phyloP scores from a whole-genome alignment of 2,888 invertebrate genomes.

The Hydrotaea diabolus region DNA sequence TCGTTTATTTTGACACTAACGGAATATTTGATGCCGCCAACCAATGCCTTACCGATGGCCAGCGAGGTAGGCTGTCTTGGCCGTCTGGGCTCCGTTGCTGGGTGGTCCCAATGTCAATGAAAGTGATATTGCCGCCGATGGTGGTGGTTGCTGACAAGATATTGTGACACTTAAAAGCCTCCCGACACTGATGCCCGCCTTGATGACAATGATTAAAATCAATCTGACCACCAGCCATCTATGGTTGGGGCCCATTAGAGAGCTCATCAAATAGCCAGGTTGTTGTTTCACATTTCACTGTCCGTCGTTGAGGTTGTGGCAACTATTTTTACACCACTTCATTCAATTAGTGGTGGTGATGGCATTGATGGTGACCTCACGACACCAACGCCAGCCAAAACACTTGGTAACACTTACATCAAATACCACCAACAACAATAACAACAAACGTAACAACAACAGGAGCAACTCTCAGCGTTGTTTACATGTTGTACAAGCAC shows the following conservation, averaged over 20 bases:
- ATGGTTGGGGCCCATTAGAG: not conserved
- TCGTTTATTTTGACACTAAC: constrained; percentile 55
- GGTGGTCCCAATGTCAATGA: constrained; percentile 26
- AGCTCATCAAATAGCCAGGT: not conserved
- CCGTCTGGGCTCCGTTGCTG: not conserved
- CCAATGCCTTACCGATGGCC: constrained; percentile 13
- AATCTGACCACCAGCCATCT: not conserved
- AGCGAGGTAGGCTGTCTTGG: not conserved
- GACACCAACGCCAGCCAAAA: constrained; percentile 17
- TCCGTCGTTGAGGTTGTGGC: constrained; percentile 37
- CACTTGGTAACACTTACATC: constrained; percentile 36
- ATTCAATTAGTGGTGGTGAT: constrained; percentile 54
- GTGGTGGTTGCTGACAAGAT: not conserved
- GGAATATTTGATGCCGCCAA: constrained; percentile 24
- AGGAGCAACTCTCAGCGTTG: constrained; percentile 32
- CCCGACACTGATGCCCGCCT: too few species aligned
- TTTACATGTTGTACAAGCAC: constrained; percentile 49
- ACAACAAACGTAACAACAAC: constrained; percentile 44
- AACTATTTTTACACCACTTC: constrained; percentile 27
- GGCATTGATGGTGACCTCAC: constrained; percentile 42
- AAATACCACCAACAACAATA: constrained; percentile 45
- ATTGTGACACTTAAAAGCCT: not conserved
- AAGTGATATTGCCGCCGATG: not conserved
- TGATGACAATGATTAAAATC: not conserved
- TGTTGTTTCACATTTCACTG: constrained; percentile 12